Conservation (phyloP, 2,113 vertebrate species). For the Cyanistes caeruleus region DNA sequence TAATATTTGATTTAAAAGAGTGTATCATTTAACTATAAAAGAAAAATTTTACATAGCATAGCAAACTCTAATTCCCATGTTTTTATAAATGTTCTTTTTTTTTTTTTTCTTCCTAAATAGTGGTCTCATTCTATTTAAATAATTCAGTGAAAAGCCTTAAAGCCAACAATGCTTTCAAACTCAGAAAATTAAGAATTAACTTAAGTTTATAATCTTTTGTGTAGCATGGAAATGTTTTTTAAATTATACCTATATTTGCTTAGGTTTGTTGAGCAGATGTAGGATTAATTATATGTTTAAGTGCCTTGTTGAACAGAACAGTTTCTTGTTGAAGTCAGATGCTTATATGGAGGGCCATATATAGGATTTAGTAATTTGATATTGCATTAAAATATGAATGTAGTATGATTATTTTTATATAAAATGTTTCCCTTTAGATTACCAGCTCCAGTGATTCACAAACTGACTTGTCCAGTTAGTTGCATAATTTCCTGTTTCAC, state of each 20-base stretch:
- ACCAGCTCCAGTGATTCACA: not conserved
- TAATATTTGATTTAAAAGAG: not conserved
- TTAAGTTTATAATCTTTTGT: not conserved
- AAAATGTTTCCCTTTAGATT: not conserved
- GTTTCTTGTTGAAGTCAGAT: not conserved
- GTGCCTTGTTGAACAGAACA: not conserved
- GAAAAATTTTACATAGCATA: not conserved
- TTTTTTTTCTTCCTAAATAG: not conserved
- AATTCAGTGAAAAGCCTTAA: not conserved
- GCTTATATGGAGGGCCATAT: not conserved
- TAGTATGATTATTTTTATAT: not conserved
- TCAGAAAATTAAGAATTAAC: not conserved
- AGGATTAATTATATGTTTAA: not conserved
- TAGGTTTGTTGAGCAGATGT: not conserved
- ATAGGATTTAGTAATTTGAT: not conserved
- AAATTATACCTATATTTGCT: not conserved
- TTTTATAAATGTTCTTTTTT: not conserved
- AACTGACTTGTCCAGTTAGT: not conserved
- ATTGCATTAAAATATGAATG: not conserved
- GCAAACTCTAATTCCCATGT: not conserved
- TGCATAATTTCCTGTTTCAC: not conserved
- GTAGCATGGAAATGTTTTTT: not conserved
- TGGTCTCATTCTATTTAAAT: not conserved
- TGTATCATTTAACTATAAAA: not conserved
- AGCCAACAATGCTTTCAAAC: not conserved